These are phyloP conservation scores for Lampropteryx suffumata DNA, from an alignment of 2,888 invertebrate species.

Conservation along the genomic window DNA sequence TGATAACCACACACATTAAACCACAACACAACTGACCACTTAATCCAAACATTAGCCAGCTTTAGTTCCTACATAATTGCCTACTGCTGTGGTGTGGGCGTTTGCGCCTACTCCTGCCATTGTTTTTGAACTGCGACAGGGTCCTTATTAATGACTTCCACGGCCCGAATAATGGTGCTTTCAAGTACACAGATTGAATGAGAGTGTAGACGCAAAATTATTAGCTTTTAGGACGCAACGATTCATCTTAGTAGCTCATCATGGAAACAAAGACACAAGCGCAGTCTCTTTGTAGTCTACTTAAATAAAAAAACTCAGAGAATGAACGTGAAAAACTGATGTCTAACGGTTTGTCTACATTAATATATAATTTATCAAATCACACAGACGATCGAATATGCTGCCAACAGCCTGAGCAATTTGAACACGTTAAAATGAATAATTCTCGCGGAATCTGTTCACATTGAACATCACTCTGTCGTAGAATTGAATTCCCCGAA, in stretches of 20 bases:
- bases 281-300: too few relatives aligned
- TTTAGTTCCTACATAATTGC: constrained; percentile 14
- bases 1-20: too few relatives aligned
- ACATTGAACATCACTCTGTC: constrained; percentile 16
- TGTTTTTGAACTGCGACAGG: constrained; percentile 31
- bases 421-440: constrained; percentile 12
- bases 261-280: background rate
- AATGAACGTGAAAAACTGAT: too few relatives aligned
- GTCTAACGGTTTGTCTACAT: too few relatives aligned
- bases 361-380: too few relatives aligned
- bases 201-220: constrained; percentile 11
- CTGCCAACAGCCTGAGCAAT: constrained; percentile 1
- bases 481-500: constrained; percentile 10
- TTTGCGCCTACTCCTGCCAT: constrained; percentile 13
- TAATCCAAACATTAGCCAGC: constrained; percentile 16
- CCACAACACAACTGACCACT: too few relatives aligned
- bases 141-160: constrained; percentile 30
- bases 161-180: constrained; percentile 29
- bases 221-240: constrained; percentile 1
- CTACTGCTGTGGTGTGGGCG: constrained; percentile 23
- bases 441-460: constrained; percentile 16
- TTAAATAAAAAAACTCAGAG: too few relatives aligned
- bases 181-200: constrained; percentile 22
- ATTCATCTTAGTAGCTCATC: background rate
- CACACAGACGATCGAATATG: background rate